A percentile compares a stretch with the other conserved stretches of the same genome.
Conservation (phyloP, 2,113 vertebrate genomes). For the Tretioscincus oriximinensis region DNA sequence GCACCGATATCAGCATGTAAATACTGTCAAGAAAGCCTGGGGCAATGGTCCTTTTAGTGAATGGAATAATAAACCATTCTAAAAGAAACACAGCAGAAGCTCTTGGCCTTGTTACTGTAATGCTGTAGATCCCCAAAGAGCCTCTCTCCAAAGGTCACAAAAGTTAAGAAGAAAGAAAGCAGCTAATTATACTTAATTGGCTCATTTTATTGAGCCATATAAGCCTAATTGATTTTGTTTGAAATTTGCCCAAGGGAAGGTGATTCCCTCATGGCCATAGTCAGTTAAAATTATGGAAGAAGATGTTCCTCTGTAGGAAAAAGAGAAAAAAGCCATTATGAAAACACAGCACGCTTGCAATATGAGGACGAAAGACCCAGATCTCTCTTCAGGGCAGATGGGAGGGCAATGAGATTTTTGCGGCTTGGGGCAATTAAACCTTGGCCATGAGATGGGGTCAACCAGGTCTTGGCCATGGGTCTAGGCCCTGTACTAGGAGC, state of each 20-base stretch:
- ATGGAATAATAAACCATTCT: too few relatives aligned
- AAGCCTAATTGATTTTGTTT: conserved; percentile 44
- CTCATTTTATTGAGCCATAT: conserved; percentile 34
- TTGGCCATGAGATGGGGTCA: too few relatives aligned
- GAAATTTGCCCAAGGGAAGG: conserved; percentile 24
- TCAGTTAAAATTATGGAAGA: background rate
- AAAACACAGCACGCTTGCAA: background rate
- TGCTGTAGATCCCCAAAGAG: conserved; percentile 24
- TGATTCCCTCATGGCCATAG: background rate
- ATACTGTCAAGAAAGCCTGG: too few relatives aligned
- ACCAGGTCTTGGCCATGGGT: too few relatives aligned
- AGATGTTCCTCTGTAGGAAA: background rate
- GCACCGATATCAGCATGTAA: too few relatives aligned
- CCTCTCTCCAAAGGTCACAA: conserved; percentile 33
- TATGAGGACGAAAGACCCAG: background rate
- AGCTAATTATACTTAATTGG: conserved; percentile 45
- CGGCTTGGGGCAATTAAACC: too few relatives aligned
- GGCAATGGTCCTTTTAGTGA: too few relatives aligned
- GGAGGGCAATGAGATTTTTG: too few relatives aligned
- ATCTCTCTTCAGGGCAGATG: too few relatives aligned
- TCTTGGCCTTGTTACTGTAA: conserved; percentile 15
- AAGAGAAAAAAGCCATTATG: background rate
- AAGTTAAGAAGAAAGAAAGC: conserved; percentile 43
- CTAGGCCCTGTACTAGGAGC: too few relatives aligned
- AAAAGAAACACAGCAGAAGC: background rate